These are phyloP conservation scores for Heliconius melpomene DNA, from an alignment of 1,140 invertebrate species.

Conservation along the genomic window DNA sequence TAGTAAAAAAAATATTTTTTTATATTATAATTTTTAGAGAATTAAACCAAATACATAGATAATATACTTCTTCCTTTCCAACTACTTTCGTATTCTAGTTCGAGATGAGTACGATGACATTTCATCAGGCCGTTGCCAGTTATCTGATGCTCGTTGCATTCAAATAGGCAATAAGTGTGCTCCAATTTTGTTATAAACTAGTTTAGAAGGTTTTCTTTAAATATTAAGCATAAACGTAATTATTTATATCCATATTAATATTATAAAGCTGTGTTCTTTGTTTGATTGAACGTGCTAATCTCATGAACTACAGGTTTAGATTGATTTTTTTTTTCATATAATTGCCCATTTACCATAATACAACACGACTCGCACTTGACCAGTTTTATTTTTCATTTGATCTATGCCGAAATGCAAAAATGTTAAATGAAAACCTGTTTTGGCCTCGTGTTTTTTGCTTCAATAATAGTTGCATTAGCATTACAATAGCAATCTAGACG, in stretches of 20 bases:
- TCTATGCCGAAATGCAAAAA: not conserved
- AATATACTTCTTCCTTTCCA: not conserved
- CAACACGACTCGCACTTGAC: no score
- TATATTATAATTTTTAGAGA: no score
- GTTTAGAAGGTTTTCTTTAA: not conserved
- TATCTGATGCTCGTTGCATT: conserved; percentile 30
- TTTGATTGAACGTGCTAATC: no score
- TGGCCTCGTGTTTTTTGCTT: conserved; percentile 9
- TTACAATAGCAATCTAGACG: conserved; percentile 35
- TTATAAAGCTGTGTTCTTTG: no score
- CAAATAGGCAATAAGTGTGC: conserved; percentile 22
- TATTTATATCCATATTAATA: no score
- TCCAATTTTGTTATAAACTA: not conserved
- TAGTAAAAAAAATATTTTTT: no score
- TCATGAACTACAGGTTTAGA: no score
- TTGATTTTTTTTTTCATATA: no score
- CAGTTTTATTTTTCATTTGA: not conserved
- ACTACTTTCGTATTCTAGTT: conserved; percentile 1
- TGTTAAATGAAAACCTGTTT: conserved; percentile 14
- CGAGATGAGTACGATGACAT: conserved; percentile 37
- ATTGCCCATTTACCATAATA: no score
- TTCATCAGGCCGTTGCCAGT: conserved; percentile 23
- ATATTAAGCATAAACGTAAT: not conserved
- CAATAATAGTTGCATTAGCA: conserved; percentile 23
- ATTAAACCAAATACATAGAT: not conserved